phyloP scores from a whole-genome alignment of 2,113 vertebrate species.

The Ameiurus melas region DNA sequence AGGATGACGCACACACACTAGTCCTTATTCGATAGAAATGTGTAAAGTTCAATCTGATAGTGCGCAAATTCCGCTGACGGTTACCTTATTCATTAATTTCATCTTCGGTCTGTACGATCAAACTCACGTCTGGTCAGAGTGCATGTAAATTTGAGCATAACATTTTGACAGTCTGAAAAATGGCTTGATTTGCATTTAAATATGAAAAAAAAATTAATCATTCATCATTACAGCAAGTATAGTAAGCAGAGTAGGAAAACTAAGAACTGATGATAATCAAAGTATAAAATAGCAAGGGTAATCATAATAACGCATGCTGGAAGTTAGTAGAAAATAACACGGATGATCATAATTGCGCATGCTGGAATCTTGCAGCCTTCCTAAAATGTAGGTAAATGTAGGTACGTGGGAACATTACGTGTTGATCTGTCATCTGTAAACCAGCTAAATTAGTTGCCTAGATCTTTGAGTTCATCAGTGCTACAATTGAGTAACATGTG shows the following conservation, averaged over 20 bases:
- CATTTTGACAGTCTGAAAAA: not conserved
- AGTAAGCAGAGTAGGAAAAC: not conserved
- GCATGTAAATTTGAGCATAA: not conserved
- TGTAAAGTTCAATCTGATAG: not conserved
- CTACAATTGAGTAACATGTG: not conserved
- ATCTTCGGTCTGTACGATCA: not conserved
- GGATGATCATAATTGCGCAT: not conserved
- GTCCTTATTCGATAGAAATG: not conserved
- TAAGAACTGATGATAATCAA: not conserved
- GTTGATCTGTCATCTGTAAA: not conserved
- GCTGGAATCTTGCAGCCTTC: not conserved
- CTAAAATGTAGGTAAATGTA: not conserved
- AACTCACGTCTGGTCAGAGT: not conserved
- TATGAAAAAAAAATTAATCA: not conserved
- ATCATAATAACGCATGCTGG: not conserved
- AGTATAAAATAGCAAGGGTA: not conserved
- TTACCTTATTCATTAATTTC: not conserved
- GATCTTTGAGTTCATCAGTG: not conserved
- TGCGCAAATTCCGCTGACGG: not conserved
- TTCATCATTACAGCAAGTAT: not conserved
- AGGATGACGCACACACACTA: not conserved
- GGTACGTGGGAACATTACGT: not conserved
- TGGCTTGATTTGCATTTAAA: not conserved
- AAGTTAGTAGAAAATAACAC: slow-evolving; percentile 5
- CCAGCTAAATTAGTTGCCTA: not conserved